These are phyloP conservation scores for Pyrrhia umbra DNA, from an alignment of 2,888 invertebrate genomes.

Conservation along the genomic window DNA sequence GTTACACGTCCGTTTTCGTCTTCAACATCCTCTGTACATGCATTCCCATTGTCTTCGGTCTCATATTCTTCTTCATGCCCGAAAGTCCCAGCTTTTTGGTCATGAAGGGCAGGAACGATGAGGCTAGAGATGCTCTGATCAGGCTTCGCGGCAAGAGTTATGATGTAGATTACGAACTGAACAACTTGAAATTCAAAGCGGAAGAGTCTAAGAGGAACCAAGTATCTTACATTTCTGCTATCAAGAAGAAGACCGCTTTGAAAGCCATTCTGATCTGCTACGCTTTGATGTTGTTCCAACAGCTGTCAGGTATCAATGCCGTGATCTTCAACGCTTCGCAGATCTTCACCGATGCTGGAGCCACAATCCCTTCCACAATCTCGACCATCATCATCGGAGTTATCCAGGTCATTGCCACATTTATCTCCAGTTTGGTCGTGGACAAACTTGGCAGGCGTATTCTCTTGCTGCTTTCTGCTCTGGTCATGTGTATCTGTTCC, in stretches of 20 bases:
- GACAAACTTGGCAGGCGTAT: constrained; percentile 95
- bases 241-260: constrained; percentile 91
- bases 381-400: constrained; percentile 95
- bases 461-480: constrained; percentile 93
- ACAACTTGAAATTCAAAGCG: constrained; percentile 89
- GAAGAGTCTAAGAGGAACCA: constrained; percentile 88
- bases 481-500: constrained; percentile 93
- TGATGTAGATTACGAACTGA: constrained; percentile 92
- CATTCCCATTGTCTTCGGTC: constrained; percentile 92
- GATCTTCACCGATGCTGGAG: constrained; percentile 93
- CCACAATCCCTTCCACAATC: constrained; percentile 88
- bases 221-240: constrained; percentile 89
- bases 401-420: constrained; percentile 94
- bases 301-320: constrained; percentile 95
- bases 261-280: constrained; percentile 93
- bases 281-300: constrained; percentile 97
- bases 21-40: constrained; percentile 92
- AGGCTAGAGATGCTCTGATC: constrained; percentile 92
- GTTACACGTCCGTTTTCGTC: constrained; percentile 88
- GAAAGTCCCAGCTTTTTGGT: constrained; percentile 95
- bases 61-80: constrained; percentile 95
- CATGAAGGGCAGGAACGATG: constrained; percentile 91
- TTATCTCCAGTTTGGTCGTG: constrained; percentile 93
- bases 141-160: constrained; percentile 94
- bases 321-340: constrained; percentile 94